phyloP scores from a whole-genome alignment of 2,113 vertebrate species.

The pig (Sus scrofa) region T2T-Sscrofa CM000814.6:121437501-121438000 shows the following conservation, averaged over 20 bases:
- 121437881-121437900: slow-evolving; percentile 23
- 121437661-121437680: neutral
- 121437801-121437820: slow-evolving; percentile 85
- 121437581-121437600: neutral
- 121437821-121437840: slow-evolving; percentile 78
- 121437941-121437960: neutral
- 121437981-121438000: slow-evolving; percentile 10
- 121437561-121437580: neutral
- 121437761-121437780: slow-evolving; percentile 82
- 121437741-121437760: slow-evolving; percentile 59
- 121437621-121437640: neutral
- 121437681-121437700: neutral
- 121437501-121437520: neutral
- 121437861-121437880: slow-evolving; percentile 77
- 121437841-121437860: slow-evolving; percentile 83
- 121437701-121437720: neutral
- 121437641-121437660: slow-evolving; percentile 22
- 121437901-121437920: slow-evolving; percentile 41
- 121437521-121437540: neutral
- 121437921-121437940: neutral
- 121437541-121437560: neutral
- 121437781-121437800: slow-evolving; percentile 81
- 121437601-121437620: neutral
- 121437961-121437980: neutral
- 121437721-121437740: slow-evolving; percentile 61